Evolutionary conservation across 2,113 vertebrate species (phyloP).

Genomic region (Dissostichus mawsoni): DNA sequence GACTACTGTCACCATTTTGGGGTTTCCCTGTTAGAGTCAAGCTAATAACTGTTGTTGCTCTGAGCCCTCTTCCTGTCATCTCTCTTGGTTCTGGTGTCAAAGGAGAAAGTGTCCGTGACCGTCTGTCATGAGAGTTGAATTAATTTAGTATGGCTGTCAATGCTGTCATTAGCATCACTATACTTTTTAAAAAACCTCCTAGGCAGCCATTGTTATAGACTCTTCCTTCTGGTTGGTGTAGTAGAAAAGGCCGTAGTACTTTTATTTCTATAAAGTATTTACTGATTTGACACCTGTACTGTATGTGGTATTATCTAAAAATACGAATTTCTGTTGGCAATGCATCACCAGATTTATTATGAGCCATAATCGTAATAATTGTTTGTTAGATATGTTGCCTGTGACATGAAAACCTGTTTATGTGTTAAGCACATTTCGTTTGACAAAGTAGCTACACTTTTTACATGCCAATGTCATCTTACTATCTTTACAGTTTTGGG

Average conservation of each 20-base stretch:
- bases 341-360: background rate
- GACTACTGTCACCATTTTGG: background rate
- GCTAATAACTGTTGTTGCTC: background rate
- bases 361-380: background rate
- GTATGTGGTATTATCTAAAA: background rate
- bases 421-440: background rate
- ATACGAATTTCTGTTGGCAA: background rate
- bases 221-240: background rate
- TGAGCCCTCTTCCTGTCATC: constrained; percentile 18
- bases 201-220: constrained; percentile 7
- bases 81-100: constrained; percentile 21
- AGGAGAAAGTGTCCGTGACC: constrained; percentile 13
- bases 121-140: constrained; percentile 20
- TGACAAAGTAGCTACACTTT: background rate
- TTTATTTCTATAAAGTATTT: background rate
- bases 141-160: constrained; percentile 18
- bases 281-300: background rate
- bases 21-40: background rate
- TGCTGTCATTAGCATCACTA: constrained; percentile 19
- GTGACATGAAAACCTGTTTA: background rate
- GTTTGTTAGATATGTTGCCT: background rate
- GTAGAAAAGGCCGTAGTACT: background rate
- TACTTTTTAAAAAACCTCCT: background rate
- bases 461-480: background rate
- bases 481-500: too few species aligned